phyloP scores from a whole-genome alignment of 2,113 vertebrate genomes.

The Toxotes chatareus region DNA sequence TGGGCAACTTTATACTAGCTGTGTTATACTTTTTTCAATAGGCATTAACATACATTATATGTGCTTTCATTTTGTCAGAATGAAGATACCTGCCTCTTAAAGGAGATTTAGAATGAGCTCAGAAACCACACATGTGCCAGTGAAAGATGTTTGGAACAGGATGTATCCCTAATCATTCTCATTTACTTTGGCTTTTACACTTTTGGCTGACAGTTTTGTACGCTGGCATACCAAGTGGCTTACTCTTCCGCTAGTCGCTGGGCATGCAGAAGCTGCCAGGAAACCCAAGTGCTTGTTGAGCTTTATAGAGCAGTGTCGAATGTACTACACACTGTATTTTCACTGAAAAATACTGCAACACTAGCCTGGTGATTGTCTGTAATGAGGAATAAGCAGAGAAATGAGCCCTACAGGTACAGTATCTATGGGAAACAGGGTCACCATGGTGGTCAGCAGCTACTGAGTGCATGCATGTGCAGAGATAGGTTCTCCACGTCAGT shows the following conservation, averaged over 20 bases:
- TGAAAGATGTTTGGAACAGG: conserved; percentile 72
- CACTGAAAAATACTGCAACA: conserved; percentile 34
- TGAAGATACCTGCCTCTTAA: conserved; percentile 59
- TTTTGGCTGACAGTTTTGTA: conserved; percentile 73
- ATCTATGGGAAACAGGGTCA: conserved; percentile 73
- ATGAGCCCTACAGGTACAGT: conserved; percentile 62
- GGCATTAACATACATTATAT: conserved; percentile 60
- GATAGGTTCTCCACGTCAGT: conserved; percentile 74
- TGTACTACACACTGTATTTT: conserved; percentile 57
- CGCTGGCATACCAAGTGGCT: conserved; percentile 76
- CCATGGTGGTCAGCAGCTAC: conserved; percentile 44
- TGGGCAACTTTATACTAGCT: conserved; percentile 37
- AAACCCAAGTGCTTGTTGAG: conserved; percentile 68
- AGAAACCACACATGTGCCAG: conserved; percentile 69
- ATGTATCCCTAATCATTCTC: conserved; percentile 70
- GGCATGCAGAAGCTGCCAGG: conserved; percentile 61
- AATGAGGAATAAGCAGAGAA: conserved; percentile 34
- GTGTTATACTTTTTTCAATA: conserved; percentile 44
- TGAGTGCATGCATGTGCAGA: conserved; percentile 44
- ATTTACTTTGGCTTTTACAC: conserved; percentile 73
- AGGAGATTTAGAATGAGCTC: conserved; percentile 59
- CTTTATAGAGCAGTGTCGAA: conserved; percentile 62
- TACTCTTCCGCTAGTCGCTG: conserved; percentile 62
- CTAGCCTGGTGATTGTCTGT: conserved; percentile 39
- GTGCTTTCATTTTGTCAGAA: conserved; percentile 56